Base-by-base conservation (phyloP, 2,888 invertebrate species). In the Elysia crispata region DNA sequence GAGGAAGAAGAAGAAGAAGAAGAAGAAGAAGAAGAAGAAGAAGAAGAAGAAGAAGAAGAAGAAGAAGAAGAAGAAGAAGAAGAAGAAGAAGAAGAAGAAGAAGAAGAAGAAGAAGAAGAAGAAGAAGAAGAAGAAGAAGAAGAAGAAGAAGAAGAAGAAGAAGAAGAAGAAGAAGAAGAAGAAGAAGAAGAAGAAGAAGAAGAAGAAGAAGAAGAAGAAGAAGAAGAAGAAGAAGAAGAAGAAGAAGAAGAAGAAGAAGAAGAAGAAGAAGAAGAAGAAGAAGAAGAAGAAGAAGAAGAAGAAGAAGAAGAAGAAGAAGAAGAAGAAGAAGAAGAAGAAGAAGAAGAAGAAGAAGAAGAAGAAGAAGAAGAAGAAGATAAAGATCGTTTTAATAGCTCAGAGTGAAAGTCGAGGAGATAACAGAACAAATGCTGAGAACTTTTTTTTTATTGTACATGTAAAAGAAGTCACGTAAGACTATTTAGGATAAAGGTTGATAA, bases 21-120 rank as follows among this genome's bases (percentile, higher is more conserved):
- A 81, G 89, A 67, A 86, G 89, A 75, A 88, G 89, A 72, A 80
- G 80, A 25, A 72, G 79, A 15, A 60, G 75, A 15, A 72, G 75
- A 20, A 54, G 70, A 23, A 41, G 57, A 1, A 41, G 64, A n/a
- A 72, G 69, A 18, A 66, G 49, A 41, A 18, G 66, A 80, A 11
- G 33, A 25, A 6, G 76, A 67, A 1, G 28, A 0, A n/a, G 33
- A 8, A n/a, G 70, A 33, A n/a, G 18, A 33, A 8, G n/a, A 33
- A 31, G 41, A 70, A 11, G 15, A 54, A 54, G 54, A 54, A 54
- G 31, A 31, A 66, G 66, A 66, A 18, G 31, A 31, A 66, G 66
- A 66, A 31, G 31, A 31, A 66, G 31, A 66, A 66, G 18, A 66
- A 31, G 31, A 31, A 66, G 18, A 66, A 31, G 18, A 31, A 66